A percentile compares a stretch with the other conserved stretches of the same genome.
Evolutionary conservation across 2,797 vertebrate genomes (phyloP).

Genomic region (Geotria australis): DNA sequence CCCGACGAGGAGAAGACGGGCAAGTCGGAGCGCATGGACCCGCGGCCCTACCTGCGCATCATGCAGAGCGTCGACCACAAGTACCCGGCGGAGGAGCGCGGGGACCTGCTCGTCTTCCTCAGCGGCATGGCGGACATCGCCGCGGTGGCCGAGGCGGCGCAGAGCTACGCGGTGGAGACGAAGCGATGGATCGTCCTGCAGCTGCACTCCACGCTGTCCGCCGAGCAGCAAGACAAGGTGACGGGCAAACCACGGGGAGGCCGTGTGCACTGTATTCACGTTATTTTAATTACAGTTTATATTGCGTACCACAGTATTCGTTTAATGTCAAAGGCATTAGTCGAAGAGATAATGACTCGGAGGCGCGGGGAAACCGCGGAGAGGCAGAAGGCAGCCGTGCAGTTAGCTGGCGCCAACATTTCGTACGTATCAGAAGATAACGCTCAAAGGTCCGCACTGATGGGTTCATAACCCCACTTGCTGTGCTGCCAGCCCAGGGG

Average conservation of each 20-base stretch:
- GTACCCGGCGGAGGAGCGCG: constrained; percentile 40
- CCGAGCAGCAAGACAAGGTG: constrained; percentile 55
- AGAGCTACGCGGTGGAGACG: constrained; percentile 33
- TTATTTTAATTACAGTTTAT: too few species aligned
- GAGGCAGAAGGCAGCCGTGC: too few species aligned
- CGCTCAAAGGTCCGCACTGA: too few species aligned
- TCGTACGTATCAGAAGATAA: too few species aligned
- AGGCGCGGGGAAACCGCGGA: too few species aligned
- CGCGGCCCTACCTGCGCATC: constrained; percentile 41
- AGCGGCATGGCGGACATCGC: constrained; percentile 57
- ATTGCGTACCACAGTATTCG: too few species aligned
- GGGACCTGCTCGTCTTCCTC: constrained; percentile 58
- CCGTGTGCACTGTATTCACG: too few species aligned
- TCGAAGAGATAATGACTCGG: too few species aligned
- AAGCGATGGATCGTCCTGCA: constrained; percentile 49
- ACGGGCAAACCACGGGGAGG: background rate
- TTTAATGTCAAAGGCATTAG: too few species aligned
- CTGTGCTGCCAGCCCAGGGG: too few species aligned
- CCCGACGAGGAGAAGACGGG: constrained; percentile 16
- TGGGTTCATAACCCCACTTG: too few species aligned
- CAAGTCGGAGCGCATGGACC: constrained; percentile 34
- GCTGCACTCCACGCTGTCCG: constrained; percentile 49
- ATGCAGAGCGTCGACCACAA: constrained; percentile 52
- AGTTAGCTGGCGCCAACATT: too few species aligned
- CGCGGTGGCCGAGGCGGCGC: constrained; percentile 33